phyloP scores from a whole-genome alignment of 2,888 invertebrate genomes.

The Mythimna loreyi region DNA sequence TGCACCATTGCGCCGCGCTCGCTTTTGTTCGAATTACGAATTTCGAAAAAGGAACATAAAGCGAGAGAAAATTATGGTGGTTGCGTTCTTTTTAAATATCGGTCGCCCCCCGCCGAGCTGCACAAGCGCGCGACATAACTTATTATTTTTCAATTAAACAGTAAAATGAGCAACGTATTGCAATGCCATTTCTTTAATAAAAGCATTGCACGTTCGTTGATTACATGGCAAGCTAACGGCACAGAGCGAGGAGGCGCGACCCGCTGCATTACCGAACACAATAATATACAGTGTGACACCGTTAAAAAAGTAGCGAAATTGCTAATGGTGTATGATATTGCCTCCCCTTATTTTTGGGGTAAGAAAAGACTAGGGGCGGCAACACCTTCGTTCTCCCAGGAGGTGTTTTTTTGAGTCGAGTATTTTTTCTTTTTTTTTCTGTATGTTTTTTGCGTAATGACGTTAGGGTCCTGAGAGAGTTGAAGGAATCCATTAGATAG shows the following conservation, averaged over 20 bases:
- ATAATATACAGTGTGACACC: constrained; percentile 87
- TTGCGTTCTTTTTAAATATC: constrained; percentile 84
- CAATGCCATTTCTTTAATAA: constrained; percentile 49
- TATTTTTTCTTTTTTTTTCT: constrained; percentile 78
- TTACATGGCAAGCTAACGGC: constrained; percentile 32
- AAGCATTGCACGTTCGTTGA: constrained; percentile 49
- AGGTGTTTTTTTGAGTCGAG: constrained; percentile 83
- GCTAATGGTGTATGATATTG: constrained; percentile 92
- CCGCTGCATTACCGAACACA: constrained; percentile 67
- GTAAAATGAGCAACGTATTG: constrained; percentile 78
- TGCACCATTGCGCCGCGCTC: constrained; percentile 88
- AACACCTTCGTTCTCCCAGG: constrained; percentile 89
- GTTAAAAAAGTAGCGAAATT: constrained; percentile 91
- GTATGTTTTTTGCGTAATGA: constrained; percentile 86
- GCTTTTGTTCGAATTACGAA: constrained; percentile 90
- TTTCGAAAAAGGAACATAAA: constrained; percentile 87
- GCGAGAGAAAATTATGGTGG: constrained; percentile 84
- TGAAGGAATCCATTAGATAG: constrained; percentile 90
- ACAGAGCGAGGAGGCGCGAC: constrained; percentile 25
- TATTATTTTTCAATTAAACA: constrained; percentile 85
- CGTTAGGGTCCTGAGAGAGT: constrained; percentile 88
- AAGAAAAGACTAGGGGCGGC: constrained; percentile 88
- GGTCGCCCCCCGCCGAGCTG: constrained; percentile 79
- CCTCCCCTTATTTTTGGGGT: constrained; percentile 88
- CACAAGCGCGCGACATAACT: constrained; percentile 70